phyloP scores from a whole-genome alignment of 1,140 invertebrate genomes.

The Helicoverpa armigera region DNA sequence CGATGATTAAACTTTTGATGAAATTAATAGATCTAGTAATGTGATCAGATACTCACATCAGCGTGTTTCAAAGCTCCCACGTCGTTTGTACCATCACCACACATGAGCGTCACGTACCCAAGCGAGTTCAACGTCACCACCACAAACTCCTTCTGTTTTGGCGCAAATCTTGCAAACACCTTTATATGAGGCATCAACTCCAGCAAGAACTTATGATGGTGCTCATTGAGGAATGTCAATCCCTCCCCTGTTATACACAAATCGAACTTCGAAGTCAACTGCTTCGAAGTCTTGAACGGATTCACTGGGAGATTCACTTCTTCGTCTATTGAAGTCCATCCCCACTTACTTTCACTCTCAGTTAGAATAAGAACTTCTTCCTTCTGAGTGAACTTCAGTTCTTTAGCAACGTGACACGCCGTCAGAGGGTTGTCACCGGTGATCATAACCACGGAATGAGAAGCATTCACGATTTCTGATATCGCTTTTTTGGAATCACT shows the following conservation, averaged over 20 bases:
- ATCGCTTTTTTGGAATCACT: slow-evolving; percentile 97
- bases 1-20: too few species aligned
- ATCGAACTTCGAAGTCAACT: slow-evolving; percentile 92
- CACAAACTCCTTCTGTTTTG: slow-evolving; percentile 99
- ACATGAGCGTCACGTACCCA: slow-evolving; percentile 98
- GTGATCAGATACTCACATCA: slow-evolving; percentile 91
- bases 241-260: slow-evolving; percentile 98
- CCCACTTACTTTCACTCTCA: slow-evolving; percentile 87
- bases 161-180: slow-evolving; percentile 97
- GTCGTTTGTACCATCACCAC: slow-evolving; percentile 99
- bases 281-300: slow-evolving; percentile 82
- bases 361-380: slow-evolving; percentile 91
- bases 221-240: slow-evolving; percentile 90
- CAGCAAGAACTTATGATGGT: slow-evolving; percentile 89
- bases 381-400: slow-evolving; percentile 96
- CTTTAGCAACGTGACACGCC: slow-evolving; percentile 99
- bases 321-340: slow-evolving; percentile 95
- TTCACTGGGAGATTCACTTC: slow-evolving; percentile 88
- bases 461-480: slow-evolving; percentile 96
- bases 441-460: slow-evolving; percentile 99
- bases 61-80: slow-evolving; percentile 99
- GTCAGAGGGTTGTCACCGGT: slow-evolving; percentile 99
- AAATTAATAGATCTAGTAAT: background rate
- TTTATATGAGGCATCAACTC: slow-evolving; percentile 94
- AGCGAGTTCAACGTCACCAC: slow-evolving; percentile 95